Base-by-base conservation (phyloP, 2,888 invertebrate species). In the Toxonevra muliebris region DNA sequence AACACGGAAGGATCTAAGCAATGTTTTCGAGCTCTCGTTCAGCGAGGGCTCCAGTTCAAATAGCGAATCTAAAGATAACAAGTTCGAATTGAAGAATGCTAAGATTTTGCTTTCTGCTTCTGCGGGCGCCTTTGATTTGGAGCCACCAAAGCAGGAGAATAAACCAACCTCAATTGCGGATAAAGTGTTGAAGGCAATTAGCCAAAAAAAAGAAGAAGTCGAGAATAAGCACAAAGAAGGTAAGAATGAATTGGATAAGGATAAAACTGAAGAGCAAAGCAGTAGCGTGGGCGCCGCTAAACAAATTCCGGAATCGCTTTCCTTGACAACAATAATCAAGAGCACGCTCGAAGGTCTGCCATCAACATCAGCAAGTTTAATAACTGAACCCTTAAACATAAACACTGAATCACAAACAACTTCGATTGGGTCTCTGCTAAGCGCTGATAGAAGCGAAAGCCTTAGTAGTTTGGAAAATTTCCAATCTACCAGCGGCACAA, bases 141-240 rank as follows among this genome's bases (percentile, higher is more conserved):
- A 83, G 30, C 80, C 82, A 0, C 79, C 82, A 1, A 84, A 84
- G 66, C 78, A 82, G 41, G 84, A 84, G 59, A 82, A 80, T 53
- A 83, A 82, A 61, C 80, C 82, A n/a, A 88, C 88, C 0, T 89
- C 90, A 70, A 90, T 90, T 74, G 89, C 89, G 0, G 90, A 90
- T 73, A 89, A 89, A 77, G 86, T 90, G 4, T 84, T 90, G 0
- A 88, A 89, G 78, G 89, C 89, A 8, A 81, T 86, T 4, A 85
- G 88, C 85, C 82, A 89, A 86, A 82, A 89, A 86, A 81, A 89
- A 86, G 73, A 89, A 86, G 80, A 84, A 64, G 82, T 86, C 84
- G 75, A 83, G 86, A 70, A 77, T 54, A 82, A 88, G 84, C 63
- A 87, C 83, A 87, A 88, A 85, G 41, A 87, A 85, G 70, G 61